These are phyloP conservation scores for Phenacoccus solenopsis DNA, from an alignment of 1,140 invertebrate genomes.

Conservation along the genomic window DNA sequence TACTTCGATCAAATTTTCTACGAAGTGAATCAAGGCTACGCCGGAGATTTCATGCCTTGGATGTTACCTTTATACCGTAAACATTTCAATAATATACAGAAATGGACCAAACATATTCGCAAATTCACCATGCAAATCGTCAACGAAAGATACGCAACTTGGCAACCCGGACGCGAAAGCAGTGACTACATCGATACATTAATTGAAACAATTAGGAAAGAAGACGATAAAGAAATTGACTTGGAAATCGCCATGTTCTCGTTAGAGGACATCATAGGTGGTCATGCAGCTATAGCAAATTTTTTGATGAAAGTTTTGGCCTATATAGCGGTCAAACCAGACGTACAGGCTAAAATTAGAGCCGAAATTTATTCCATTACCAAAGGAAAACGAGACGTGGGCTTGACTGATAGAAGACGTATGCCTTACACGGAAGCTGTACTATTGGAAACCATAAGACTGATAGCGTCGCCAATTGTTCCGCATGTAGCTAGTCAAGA, in stretches of 20 bases:
- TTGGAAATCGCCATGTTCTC: conserved; percentile 41
- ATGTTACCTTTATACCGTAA: conserved; percentile 54
- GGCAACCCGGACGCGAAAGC: conserved; percentile 22
- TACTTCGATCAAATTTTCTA: conserved; percentile 78
- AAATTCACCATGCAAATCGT: conserved; percentile 60
- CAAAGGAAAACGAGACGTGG: conserved; percentile 38
- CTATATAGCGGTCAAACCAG: conserved; percentile 47
- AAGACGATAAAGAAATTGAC: conserved; percentile 50
- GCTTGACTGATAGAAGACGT: conserved; percentile 46
- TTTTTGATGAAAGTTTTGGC: conserved; percentile 55
- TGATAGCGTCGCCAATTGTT: conserved; percentile 76
- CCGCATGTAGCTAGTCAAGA: conserved; percentile 75
- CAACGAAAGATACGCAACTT: conserved; percentile 40
- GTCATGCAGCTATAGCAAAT: conserved; percentile 74
- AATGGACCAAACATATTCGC: conserved; percentile 54
- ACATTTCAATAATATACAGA: conserved; percentile 51
- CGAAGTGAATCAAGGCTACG: conserved; percentile 79
- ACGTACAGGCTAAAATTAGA: conserved; percentile 49
- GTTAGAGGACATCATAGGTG: conserved; percentile 73
- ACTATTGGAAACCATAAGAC: conserved; percentile 61
- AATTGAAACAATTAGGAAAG: conserved; percentile 48
- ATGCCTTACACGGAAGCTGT: conserved; percentile 76
- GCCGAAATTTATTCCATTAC: conserved; percentile 52
- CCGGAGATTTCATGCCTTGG: conserved; percentile 78
- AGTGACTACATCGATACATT: conserved; percentile 61